phyloP scores from a whole-genome alignment of 2,888 invertebrate species.

The Tethea ocularis region DNA sequence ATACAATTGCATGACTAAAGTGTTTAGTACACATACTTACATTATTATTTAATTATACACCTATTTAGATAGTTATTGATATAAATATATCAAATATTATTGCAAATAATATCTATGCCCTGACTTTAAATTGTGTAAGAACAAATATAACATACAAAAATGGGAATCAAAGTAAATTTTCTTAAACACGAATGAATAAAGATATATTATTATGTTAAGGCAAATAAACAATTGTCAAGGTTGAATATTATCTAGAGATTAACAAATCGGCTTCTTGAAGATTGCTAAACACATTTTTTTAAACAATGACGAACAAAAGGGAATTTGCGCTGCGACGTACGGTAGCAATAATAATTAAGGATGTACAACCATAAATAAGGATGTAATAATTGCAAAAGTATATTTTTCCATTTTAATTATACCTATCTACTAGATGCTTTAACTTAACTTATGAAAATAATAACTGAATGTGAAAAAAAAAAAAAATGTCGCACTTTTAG shows the following conservation, averaged over 20 bases:
- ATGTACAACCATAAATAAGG: background rate
- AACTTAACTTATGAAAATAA: too few relatives aligned
- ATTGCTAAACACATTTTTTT: conserved; percentile 11
- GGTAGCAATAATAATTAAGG: conserved; percentile 1
- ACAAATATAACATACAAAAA: background rate
- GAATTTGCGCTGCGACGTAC: background rate
- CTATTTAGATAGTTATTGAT: too few relatives aligned
- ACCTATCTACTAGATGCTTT: too few relatives aligned
- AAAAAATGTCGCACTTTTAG: too few relatives aligned
- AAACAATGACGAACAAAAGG: conserved; percentile 3
- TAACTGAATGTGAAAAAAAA: too few relatives aligned
- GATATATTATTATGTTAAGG: too few relatives aligned
- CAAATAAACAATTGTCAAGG: background rate
- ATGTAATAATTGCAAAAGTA: too few relatives aligned
- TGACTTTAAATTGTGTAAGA: background rate
- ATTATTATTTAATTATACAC: too few relatives aligned
- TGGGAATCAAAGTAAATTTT: background rate
- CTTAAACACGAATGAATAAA: background rate
- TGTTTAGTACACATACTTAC: too few relatives aligned
- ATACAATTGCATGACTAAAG: too few relatives aligned
- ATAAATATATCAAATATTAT: too few relatives aligned
- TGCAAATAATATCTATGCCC: background rate
- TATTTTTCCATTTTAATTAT: too few relatives aligned
- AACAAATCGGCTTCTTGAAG: conserved; percentile 3
- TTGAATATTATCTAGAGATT: background rate